phyloP scores from a whole-genome alignment of 1,140 invertebrate species.

The Leptinotarsa undecemlineata region DNA sequence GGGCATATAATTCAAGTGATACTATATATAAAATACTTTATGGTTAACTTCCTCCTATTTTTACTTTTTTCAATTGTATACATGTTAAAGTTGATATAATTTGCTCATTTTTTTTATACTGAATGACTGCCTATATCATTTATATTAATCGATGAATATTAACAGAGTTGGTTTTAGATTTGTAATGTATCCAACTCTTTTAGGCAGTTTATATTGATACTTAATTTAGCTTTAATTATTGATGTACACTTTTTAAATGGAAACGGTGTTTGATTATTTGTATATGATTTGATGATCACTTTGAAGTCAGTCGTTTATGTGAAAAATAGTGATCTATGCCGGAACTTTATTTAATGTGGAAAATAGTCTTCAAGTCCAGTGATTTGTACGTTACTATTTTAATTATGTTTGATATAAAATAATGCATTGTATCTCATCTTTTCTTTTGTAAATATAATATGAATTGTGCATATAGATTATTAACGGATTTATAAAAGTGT shows the following conservation, averaged over 20 bases:
- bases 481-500: constrained; percentile 53
- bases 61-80: no score
- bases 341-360: constrained; percentile 47
- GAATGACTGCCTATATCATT: no score
- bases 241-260: neutral
- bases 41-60: no score
- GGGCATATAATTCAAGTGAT: no score
- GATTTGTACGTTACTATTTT: constrained; percentile 51
- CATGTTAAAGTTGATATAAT: no score
- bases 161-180: neutral
- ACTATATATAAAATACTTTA: no score
- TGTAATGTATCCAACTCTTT: neutral
- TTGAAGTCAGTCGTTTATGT: constrained; percentile 41
- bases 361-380: constrained; percentile 51
- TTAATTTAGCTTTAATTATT: neutral
- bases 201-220: neutral
- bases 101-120: no score
- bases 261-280: neutral
- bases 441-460: constrained; percentile 56
- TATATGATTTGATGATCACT: constrained; percentile 4
- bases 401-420: constrained; percentile 43
- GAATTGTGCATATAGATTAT: constrained; percentile 56
- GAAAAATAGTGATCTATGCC: constrained; percentile 44
- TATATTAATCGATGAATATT: no score
- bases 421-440: constrained; percentile 48